Evolutionary conservation across 2,113 vertebrate genomes (phyloP).

Genomic region (Chaetodon trifascialis): DNA sequence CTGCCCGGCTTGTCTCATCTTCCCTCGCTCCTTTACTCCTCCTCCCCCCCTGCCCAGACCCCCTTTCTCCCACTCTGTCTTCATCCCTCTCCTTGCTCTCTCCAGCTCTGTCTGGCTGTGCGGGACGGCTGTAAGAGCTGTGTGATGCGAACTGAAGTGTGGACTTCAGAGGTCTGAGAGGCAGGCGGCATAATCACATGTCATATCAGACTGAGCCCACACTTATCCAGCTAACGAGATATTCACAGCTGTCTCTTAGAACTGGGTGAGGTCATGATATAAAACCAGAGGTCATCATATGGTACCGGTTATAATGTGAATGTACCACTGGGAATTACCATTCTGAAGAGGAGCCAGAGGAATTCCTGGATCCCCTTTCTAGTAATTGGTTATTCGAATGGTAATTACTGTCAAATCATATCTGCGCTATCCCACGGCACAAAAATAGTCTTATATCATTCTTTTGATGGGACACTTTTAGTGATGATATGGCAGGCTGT

Average conservation of each 20-base stretch:
- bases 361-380: constrained; percentile 66
- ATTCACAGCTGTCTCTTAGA: constrained; percentile 72
- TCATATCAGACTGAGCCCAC: constrained; percentile 68
- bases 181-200: constrained; percentile 70
- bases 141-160: constrained; percentile 77
- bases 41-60: constrained; percentile 35
- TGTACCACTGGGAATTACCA: constrained; percentile 65
- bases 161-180: constrained; percentile 65
- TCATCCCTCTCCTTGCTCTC: constrained; percentile 20
- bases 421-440: constrained; percentile 46
- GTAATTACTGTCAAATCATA: constrained; percentile 75
- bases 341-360: constrained; percentile 70
- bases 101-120: constrained; percentile 17
- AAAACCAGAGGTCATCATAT: constrained; percentile 78
- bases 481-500: constrained; percentile 54
- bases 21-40: constrained; percentile 42
- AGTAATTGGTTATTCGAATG: constrained; percentile 78
- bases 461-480: constrained; percentile 58
- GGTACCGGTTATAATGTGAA: constrained; percentile 65
- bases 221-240: constrained; percentile 72
- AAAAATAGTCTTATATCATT: constrained; percentile 46
- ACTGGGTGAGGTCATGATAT: constrained; percentile 67
- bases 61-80: constrained; percentile 46
- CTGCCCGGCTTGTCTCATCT: constrained; percentile 67
- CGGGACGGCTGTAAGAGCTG: constrained; percentile 48